Evolutionary conservation across 2,113 vertebrate genomes (phyloP).

Genomic region (Siphamia tubifer): DNA sequence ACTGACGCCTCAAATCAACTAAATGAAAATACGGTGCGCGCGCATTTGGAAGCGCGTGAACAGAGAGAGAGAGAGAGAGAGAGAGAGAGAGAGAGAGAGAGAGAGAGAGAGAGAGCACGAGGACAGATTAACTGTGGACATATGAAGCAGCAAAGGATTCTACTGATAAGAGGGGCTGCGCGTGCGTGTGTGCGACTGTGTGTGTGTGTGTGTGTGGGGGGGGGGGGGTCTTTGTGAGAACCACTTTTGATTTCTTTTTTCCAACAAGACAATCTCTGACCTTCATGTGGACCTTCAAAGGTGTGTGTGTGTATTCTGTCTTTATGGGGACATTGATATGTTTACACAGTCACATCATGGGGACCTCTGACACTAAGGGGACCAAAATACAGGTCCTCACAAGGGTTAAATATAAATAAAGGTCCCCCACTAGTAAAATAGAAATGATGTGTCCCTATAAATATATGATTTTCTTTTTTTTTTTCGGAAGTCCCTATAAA

Average conservation of each 20-base stretch:
- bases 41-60: slow-evolving; percentile 14
- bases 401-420: too few species aligned
- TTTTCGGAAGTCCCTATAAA: too few species aligned
- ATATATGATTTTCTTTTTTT: too few species aligned
- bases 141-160: slow-evolving; percentile 61
- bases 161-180: slow-evolving; percentile 38
- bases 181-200: slow-evolving; percentile 1
- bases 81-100: slow-evolving; percentile 13
- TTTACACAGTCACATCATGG: too few species aligned
- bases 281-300: too few species aligned
- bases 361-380: too few species aligned
- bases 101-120: slow-evolving; percentile 15
- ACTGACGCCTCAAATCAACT: slow-evolving; percentile 8
- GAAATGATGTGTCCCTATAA: too few species aligned
- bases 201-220: slow-evolving; percentile 6
- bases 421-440: too few species aligned
- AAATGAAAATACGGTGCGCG: slow-evolving; percentile 6
- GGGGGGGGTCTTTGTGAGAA: slow-evolving; percentile 14
- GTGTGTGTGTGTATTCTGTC: not conserved
- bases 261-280: too few species aligned
- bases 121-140: slow-evolving; percentile 68
- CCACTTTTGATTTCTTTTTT: too few species aligned
- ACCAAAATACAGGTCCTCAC: too few species aligned
- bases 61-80: not conserved
- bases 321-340: too few species aligned